A percentile compares a stretch with the other conserved stretches of the same genome.
phyloP scores from a whole-genome alignment of 2,797 vertebrate species.

The Cryptoblepharus egeriae region DNA sequence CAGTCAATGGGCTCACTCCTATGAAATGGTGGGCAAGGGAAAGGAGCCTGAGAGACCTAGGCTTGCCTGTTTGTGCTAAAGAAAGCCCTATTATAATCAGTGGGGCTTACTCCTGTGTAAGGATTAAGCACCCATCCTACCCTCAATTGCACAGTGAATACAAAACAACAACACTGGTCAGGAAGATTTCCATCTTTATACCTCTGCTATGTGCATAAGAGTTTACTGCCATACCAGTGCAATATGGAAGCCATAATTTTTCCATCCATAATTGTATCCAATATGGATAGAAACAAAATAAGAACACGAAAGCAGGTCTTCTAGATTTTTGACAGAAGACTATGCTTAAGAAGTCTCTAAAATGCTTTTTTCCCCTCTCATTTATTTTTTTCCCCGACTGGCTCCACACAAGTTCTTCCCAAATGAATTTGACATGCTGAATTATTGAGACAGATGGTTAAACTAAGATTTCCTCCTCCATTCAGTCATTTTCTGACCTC shows the following conservation, averaged over 20 bases:
- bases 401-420: conserved; percentile 1
- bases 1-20: too few relatives aligned
- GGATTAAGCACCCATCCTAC: too few relatives aligned
- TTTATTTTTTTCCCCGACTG: conserved; percentile 16
- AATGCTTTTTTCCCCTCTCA: background rate
- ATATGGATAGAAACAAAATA: background rate
- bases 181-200: background rate
- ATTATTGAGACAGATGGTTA: conserved; percentile 65
- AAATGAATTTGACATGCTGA: conserved; percentile 48
- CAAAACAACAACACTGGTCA: background rate
- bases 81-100: too few relatives aligned
- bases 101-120: too few relatives aligned
- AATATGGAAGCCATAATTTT: background rate
- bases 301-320: background rate
- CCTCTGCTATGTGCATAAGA: background rate
- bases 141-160: too few relatives aligned
- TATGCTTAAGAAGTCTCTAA: background rate
- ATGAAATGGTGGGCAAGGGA: too few relatives aligned
- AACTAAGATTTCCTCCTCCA: conserved; percentile 65
- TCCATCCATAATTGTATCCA: too few relatives aligned
- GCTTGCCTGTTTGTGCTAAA: too few relatives aligned
- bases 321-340: background rate
- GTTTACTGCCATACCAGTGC: background rate
- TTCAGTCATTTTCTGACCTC: conserved; percentile 67
- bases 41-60: too few relatives aligned